phyloP scores from a whole-genome alignment of 2,888 invertebrate species.

The Dasypolia templi region DNA sequence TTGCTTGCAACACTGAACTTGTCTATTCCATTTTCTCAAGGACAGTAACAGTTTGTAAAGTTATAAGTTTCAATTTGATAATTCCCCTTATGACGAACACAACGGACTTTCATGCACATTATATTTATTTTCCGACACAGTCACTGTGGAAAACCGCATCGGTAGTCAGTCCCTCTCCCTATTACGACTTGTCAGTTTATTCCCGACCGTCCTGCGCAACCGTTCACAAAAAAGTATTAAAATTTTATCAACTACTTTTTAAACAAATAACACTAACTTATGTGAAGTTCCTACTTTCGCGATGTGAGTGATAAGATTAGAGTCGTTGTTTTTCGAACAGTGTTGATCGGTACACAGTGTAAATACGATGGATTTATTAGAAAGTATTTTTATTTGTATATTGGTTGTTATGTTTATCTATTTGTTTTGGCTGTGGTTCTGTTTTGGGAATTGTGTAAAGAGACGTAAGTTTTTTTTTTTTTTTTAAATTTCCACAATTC shows the following conservation, averaged over 20 bases:
- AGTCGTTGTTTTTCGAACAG: conserved; percentile 31
- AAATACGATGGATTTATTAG: conserved; percentile 77
- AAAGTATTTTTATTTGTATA: conserved; percentile 70
- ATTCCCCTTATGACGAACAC: conserved; percentile 1
- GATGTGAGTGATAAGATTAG: conserved; percentile 58
- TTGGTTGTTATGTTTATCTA: conserved; percentile 80
- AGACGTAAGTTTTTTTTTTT: conserved; percentile 77
- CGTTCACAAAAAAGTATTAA: conserved; percentile 9
- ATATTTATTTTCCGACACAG: conserved; percentile 54
- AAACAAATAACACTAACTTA: conserved; percentile 1
- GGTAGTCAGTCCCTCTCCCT: conserved; percentile 3
- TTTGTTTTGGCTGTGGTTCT: conserved; percentile 87
- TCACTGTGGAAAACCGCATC: conserved; percentile 55
- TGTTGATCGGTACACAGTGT: conserved; percentile 48
- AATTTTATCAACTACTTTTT: conserved; percentile 21
- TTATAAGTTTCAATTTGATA: background rate
- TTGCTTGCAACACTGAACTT: background rate
- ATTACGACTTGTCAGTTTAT: conserved; percentile 35
- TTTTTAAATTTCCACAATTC: background rate
- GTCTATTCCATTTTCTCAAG: background rate
- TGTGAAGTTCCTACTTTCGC: conserved; percentile 35
- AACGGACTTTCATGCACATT: background rate
- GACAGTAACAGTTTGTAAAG: background rate
- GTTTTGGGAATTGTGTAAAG: conserved; percentile 79
- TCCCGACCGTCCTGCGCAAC: conserved; percentile 18